phyloP scores from a whole-genome alignment of 2,113 vertebrate genomes.

The Lepisosteus osseus region DNA sequence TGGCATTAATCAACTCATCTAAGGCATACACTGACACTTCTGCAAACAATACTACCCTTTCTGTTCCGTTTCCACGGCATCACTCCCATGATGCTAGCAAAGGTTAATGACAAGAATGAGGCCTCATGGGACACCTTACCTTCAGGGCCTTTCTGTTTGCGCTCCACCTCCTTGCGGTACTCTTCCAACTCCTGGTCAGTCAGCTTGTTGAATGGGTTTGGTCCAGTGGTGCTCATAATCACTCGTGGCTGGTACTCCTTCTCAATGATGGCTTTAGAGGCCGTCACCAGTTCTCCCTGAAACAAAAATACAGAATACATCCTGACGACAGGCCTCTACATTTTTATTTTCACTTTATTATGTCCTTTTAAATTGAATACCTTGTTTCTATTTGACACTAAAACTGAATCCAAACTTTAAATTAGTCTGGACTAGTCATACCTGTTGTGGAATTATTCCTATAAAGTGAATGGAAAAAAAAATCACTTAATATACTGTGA shows the following conservation, averaged over 20 bases:
- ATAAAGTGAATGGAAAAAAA: no score
- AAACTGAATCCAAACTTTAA: background rate
- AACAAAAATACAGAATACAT: slow-evolving; percentile 8
- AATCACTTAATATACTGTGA: no score
- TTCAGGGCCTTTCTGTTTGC: slow-evolving; percentile 86
- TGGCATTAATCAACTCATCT: no score
- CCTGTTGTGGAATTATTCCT: no score
- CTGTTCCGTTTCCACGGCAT: no score
- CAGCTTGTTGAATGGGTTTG: slow-evolving; percentile 93
- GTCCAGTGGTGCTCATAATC: slow-evolving; percentile 89
- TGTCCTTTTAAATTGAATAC: background rate
- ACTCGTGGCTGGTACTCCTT: slow-evolving; percentile 94
- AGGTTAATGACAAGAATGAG: background rate
- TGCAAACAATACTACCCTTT: no score
- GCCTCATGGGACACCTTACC: slow-evolving; percentile 56
- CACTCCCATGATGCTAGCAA: background rate
- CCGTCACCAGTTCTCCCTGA: slow-evolving; percentile 93
- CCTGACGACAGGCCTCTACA: slow-evolving; percentile 6
- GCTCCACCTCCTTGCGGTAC: slow-evolving; percentile 89
- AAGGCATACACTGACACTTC: no score
- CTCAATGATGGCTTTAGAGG: slow-evolving; percentile 96
- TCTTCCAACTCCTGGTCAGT: slow-evolving; percentile 91
- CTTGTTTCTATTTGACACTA: background rate
- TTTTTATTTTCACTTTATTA: no score
- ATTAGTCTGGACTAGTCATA: no score